A percentile compares a stretch with the other conserved stretches of the same genome.
Evolutionary conservation across 1,140 invertebrate species (phyloP).

Genomic region (Vanessa tameamea): DNA sequence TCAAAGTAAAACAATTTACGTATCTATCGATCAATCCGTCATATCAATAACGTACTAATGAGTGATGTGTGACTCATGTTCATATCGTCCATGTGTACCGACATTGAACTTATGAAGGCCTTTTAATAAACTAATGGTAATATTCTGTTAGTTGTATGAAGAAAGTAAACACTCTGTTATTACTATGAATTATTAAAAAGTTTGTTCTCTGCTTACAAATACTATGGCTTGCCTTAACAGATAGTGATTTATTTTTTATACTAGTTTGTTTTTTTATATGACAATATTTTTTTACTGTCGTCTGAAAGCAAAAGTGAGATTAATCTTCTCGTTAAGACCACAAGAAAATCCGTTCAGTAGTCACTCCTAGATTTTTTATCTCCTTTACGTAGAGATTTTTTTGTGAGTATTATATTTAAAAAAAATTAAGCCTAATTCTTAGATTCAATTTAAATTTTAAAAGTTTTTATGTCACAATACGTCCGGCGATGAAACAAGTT

Average conservation of each 20-base stretch:
- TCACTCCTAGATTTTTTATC: too few relatives aligned
- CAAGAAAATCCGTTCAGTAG: too few relatives aligned
- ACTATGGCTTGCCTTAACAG: too few relatives aligned
- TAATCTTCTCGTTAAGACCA: too few relatives aligned
- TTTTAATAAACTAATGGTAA: neutral
- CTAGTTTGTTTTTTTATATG: too few relatives aligned
- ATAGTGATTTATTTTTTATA: neutral
- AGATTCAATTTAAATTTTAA: too few relatives aligned
- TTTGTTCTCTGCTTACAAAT: neutral
- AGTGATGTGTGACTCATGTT: neutral
- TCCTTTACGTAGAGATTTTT: too few relatives aligned
- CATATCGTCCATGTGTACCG: neutral
- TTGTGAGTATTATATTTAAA: neutral
- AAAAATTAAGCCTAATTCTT: too few relatives aligned
- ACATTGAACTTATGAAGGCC: slow-evolving; percentile 1
- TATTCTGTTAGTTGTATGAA: neutral
- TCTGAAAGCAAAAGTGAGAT: too few relatives aligned
- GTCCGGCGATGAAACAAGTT: too few relatives aligned
- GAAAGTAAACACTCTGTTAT: slow-evolving; percentile 8
- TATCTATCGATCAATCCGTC: neutral
- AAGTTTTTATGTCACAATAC: too few relatives aligned
- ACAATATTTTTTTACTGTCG: too few relatives aligned
- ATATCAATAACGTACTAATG: slow-evolving; percentile 6
- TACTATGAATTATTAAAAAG: slow-evolving; percentile 11
- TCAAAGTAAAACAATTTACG: neutral